These are phyloP conservation scores for Hemichromis elongatus DNA, from an alignment of 2,113 vertebrate genomes.

Conservation along the genomic window DNA sequence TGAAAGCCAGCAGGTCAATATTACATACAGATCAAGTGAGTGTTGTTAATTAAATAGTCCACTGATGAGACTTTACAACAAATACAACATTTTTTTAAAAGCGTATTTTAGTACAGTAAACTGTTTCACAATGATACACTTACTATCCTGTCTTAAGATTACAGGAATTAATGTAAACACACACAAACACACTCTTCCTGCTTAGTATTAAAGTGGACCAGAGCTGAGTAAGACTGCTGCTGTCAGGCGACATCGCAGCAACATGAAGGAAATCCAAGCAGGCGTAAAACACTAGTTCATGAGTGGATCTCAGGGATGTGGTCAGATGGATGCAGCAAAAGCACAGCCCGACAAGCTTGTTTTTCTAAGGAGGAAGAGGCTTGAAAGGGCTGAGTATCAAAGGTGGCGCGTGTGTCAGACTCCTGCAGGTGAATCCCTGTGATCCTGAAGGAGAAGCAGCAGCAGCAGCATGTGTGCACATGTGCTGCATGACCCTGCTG, in stretches of 20 bases:
- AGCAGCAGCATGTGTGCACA: background rate
- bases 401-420: background rate
- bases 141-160: background rate
- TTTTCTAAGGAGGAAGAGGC: background rate
- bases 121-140: background rate
- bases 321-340: background rate
- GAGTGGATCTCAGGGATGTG: background rate
- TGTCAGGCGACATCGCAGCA: slow-evolving; percentile 26
- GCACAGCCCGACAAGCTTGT: background rate
- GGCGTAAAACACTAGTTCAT: background rate
- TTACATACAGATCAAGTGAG: background rate
- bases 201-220: slow-evolving; percentile 4
- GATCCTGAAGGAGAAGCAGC: background rate
- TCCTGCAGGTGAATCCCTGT: background rate
- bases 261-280: background rate
- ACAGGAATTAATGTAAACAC: background rate
- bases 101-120: background rate
- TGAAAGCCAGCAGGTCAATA: background rate
- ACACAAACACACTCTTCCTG: background rate
- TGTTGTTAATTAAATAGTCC: background rate
- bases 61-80: background rate
- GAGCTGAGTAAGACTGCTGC: slow-evolving; percentile 12
- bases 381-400: background rate
- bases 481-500: slow-evolving; percentile 5
- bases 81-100: background rate